These are phyloP conservation scores for Caradrina kadenii DNA, from an alignment of 2,888 invertebrate genomes.

Conservation along the genomic window DNA sequence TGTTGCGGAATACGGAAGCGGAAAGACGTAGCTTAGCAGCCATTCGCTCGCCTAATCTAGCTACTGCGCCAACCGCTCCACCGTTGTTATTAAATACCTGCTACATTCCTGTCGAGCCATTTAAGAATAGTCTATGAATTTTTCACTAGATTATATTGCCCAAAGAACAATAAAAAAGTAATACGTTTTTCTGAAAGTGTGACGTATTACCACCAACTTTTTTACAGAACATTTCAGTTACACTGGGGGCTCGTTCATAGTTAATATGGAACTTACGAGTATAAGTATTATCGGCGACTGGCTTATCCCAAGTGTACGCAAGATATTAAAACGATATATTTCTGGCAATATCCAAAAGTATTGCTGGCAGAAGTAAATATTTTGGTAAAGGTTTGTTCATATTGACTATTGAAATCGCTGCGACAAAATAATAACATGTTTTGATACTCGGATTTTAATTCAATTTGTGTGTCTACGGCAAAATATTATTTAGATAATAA, in stretches of 20 bases:
- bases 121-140: not conserved
- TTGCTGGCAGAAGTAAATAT: slow-evolving; percentile 36
- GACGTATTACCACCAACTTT: not conserved
- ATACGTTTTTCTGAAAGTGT: not conserved
- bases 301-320: slow-evolving; percentile 30
- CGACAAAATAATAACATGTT: slow-evolving; percentile 1
- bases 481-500: slow-evolving; percentile 4
- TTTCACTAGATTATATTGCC: slow-evolving; percentile 8
- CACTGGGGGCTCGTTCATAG: slow-evolving; percentile 16
- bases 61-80: too few species aligned
- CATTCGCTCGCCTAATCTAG: too few species aligned
- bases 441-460: slow-evolving; percentile 3
- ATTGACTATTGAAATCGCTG: not conserved
- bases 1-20: too few species aligned
- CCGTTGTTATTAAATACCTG: too few species aligned
- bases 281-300: slow-evolving; percentile 22
- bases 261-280: slow-evolving; percentile 39
- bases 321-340: slow-evolving; percentile 50
- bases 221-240: slow-evolving; percentile 14
- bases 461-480: not conserved
- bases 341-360: slow-evolving; percentile 38
- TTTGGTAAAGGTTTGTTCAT: slow-evolving; percentile 18
- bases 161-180: not conserved
- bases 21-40: too few species aligned
- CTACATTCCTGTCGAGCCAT: not conserved